Base-by-base conservation (phyloP, 1,140 invertebrate species). In the Anastatus disparis region DNA sequence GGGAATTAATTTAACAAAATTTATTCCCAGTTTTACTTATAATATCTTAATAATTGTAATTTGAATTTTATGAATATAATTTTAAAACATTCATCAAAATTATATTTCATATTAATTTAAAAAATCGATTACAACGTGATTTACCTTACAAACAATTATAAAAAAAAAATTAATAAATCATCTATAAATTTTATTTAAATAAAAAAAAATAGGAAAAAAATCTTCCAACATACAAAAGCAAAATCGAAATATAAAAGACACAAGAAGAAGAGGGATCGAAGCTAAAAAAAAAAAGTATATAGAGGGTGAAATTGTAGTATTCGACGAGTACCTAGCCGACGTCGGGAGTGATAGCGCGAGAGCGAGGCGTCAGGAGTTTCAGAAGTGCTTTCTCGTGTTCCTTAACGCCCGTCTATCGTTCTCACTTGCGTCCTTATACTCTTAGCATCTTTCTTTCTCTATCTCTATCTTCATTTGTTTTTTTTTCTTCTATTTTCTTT, bases 371-470 rank as follows among this genome's bases (percentile, higher is more conserved):
- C 78, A 79, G 73, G 78, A 81, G 79, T 85, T n/a, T 81, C 75
- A 84, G 79, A 84, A 86, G 84, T 86, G 84, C 84, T 86, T 86
- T 86, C 82, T 76, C 84, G 77, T 86, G 84, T 86, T 86, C 80
- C 83, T 84, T 85, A 86, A 86, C 81, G 82, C 74, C n/a, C n/a
- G 75, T 22, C 17, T 44, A 27, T 46, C 48, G 35, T 22, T 68
- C 46, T 48, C 53, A 22, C 38, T 26, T 13, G 1, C 8, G n/a
- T 17, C n/a, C 26, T 26, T 8, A n/a, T 26, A 38, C 31, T 10
- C 31, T n/a, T n/a, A n/a, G 31, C 31, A 35, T 10, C 52, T n/a
- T 50, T n/a, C 52, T 38, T 52, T 20, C 27, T 10, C 44, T 26
- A 3, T 42, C 24, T 6, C 17, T 17, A 24, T 29, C 15, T 55